Percentiles rank a stretch among this genome's conserved stretches.
Conservation (phyloP, 2,888 invertebrate species). For the Ophion slaviceki region DNA sequence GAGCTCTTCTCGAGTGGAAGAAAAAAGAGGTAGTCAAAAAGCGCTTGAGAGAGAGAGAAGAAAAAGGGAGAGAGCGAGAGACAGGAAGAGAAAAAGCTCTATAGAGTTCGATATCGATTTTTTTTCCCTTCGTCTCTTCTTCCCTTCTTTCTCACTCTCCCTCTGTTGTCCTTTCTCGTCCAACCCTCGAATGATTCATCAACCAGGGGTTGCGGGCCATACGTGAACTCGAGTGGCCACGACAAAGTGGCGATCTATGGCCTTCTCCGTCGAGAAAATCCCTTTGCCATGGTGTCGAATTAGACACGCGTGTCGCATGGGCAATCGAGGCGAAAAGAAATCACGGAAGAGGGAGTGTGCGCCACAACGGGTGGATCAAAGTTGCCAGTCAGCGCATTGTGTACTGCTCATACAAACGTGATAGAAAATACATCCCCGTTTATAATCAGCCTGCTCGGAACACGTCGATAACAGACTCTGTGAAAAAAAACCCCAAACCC, state of each 20-base stretch:
- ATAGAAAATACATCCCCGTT: slow-evolving; percentile 14
- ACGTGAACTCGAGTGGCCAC: slow-evolving; percentile 41
- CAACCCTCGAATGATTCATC: slow-evolving; percentile 59
- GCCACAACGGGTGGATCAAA: slow-evolving; percentile 8
- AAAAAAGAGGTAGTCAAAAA: slow-evolving; percentile 23
- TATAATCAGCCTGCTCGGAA: background rate
- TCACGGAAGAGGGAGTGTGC: slow-evolving; percentile 6
- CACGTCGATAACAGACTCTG: too few relatives aligned
- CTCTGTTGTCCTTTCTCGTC: slow-evolving; percentile 6
- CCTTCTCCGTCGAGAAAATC: slow-evolving; percentile 16
- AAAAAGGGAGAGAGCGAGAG: slow-evolving; percentile 5
- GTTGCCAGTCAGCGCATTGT: slow-evolving; percentile 1
- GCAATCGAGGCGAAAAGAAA: slow-evolving; percentile 43
- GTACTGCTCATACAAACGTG: slow-evolving; percentile 8
- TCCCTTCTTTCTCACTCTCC: slow-evolving; percentile 3
- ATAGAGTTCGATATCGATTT: slow-evolving; percentile 56
- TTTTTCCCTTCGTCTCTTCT: slow-evolving; percentile 5
- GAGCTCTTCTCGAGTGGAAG: slow-evolving; percentile 16
- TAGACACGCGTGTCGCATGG: slow-evolving; percentile 30
- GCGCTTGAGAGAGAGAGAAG: slow-evolving; percentile 15
- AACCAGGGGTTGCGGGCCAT: slow-evolving; percentile 10
- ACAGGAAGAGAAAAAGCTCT: slow-evolving; percentile 12
- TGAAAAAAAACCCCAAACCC: background rate
- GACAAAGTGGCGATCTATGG: slow-evolving; percentile 50
- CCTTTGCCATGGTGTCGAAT: background rate